These are phyloP conservation scores for Brachionus sp. DNA, from an alignment of 1,140 invertebrate genomes.

Conservation along the genomic window DNA sequence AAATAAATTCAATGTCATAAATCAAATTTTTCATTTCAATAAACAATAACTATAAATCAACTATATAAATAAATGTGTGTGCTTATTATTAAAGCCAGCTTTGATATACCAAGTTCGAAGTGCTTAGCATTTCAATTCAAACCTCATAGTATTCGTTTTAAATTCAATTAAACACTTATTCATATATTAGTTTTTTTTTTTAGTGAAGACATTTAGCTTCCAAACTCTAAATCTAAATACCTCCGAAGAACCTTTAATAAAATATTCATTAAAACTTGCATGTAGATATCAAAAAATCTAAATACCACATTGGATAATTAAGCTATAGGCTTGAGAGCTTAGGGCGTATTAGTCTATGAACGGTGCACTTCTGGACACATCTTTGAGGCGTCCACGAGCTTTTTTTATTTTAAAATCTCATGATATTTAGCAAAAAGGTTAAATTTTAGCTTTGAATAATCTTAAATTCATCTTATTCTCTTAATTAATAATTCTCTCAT, in stretches of 20 bases:
- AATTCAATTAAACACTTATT: constrained; percentile 5
- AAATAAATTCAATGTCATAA: not conserved
- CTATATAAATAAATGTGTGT: not conserved
- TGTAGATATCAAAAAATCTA: constrained; percentile 12
- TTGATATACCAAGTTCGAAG: not conserved
- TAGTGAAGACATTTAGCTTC: not conserved
- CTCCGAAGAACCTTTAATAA: not conserved
- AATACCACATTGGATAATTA: constrained; percentile 15
- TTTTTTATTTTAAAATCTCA: not conserved
- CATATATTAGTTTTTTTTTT: not conserved
- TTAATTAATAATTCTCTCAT: not conserved
- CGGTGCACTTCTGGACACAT: not conserved
- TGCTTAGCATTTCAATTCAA: constrained; percentile 15
- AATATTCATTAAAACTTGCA: not conserved
- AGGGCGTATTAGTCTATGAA: not conserved
- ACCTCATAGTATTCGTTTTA: not conserved
- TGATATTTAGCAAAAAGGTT: not conserved
- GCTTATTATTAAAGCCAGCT: not conserved
- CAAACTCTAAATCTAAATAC: constrained; percentile 10
- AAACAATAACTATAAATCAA: not conserved
- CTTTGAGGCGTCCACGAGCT: not conserved
- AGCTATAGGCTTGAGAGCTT: not conserved
- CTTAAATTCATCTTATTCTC: not conserved
- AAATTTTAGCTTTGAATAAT: not conserved
- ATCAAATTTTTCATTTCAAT: constrained; percentile 24